phyloP scores from a whole-genome alignment of 1,140 invertebrate genomes.

The Drosophila elegans region DNA sequence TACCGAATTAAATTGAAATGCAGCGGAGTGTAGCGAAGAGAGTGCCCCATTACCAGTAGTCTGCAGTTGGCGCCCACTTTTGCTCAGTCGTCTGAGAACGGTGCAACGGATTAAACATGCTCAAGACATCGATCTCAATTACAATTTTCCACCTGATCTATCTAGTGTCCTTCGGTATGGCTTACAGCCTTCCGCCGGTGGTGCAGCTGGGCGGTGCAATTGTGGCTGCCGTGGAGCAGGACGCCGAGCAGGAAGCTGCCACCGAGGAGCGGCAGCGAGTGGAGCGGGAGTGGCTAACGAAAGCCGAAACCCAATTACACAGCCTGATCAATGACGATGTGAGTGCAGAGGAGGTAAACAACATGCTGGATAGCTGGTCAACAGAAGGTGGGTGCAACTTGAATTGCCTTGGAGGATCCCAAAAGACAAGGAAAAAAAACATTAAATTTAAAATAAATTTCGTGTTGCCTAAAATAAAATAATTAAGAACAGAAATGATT shows the following conservation, averaged over 20 bases:
- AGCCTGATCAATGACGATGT: slow-evolving; percentile 47
- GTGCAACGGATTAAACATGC: slow-evolving; percentile 53
- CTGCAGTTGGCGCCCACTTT: slow-evolving; percentile 13
- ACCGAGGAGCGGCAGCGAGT: slow-evolving; percentile 26
- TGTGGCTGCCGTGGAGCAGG: slow-evolving; percentile 69
- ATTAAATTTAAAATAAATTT: too few species aligned
- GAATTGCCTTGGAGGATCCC: too few species aligned
- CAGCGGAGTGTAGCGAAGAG: slow-evolving; percentile 67
- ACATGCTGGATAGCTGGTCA: slow-evolving; percentile 51
- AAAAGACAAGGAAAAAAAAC: too few species aligned
- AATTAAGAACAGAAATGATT: too few species aligned
- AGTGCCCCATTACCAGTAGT: slow-evolving; percentile 22
- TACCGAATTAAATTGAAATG: slow-evolving; percentile 37
- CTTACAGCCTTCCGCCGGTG: slow-evolving; percentile 42
- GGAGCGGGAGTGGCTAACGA: slow-evolving; percentile 42
- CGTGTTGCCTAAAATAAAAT: too few species aligned
- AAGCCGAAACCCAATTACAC: slow-evolving; percentile 53
- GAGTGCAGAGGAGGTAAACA: slow-evolving; percentile 24
- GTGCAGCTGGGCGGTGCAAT: slow-evolving; percentile 67
- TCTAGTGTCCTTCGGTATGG: slow-evolving; percentile 16
- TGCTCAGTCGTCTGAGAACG: slow-evolving; percentile 53
- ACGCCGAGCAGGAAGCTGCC: slow-evolving; percentile 47
- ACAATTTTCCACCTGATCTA: slow-evolving; percentile 23
- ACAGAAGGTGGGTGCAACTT: slow-evolving; percentile 46
- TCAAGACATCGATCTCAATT: slow-evolving; percentile 37